Evolutionary conservation across 2,888 invertebrate species (phyloP), one percentile per base, ranked within the genome.

Genomic region (Scotopteryx bipunctaria): DNA sequence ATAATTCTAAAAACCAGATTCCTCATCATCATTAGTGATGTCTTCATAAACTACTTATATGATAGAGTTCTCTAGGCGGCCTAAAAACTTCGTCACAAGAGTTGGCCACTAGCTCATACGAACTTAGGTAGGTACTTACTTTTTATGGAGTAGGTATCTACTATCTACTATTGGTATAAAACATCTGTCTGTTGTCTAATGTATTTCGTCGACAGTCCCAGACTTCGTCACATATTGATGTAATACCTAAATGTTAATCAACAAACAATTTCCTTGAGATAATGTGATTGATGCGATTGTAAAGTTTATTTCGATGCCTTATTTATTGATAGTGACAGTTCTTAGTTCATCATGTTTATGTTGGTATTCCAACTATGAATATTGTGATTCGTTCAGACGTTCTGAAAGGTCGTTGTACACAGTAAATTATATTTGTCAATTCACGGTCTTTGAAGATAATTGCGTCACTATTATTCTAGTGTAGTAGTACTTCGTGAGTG

Each of bases 381-480:
- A 23, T 9, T 27, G 2, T 21, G 14, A 15, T 14, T 16, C 38
- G 15, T 43, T 31, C 50, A 44, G 29, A 47, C 38, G 38, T 51
- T 44, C 48, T 13, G 29, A 42, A 63, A 66, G 76, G 68, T 75
- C 72, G 64, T 59, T 55, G 69, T 46, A 62, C 75, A 64, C 54
- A 59, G 58, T 51, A 32, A 45, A 21, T 59, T 25, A 53, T 62
- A 66, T 68, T 59, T 69, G 69, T 67, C 66, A 68, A 71, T 66
- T 69, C 59, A 56, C 50, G 49, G 59, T 46, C 69, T 72, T 71
- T 72, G 69, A 70, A 56, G 64, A 61, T 41, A 9, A 38, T 57
- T 62, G 64, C 71, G 72, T 72, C 68, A 73, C 52, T 55, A 48
- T 57, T 41, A 43, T 61, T 59, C 56, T n/a, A n/a, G n/a, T n/a